Evolutionary conservation across 2,888 invertebrate species (phyloP).

Genomic region (Lydus trimaculatus): DNA sequence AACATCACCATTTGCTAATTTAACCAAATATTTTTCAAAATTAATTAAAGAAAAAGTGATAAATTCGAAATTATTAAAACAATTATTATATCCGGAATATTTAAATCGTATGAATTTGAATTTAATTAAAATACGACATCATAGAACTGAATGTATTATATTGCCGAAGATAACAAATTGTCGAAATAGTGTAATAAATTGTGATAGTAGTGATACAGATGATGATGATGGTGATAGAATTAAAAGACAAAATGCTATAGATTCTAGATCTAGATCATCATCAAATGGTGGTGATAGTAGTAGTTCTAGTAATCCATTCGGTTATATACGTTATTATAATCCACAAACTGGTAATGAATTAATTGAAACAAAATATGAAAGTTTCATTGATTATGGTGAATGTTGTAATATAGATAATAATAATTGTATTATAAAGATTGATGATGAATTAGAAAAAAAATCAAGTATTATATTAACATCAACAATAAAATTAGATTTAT

Average conservation of each 20-base stretch:
- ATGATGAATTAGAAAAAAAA: conserved; percentile 40
- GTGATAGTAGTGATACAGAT: conserved; percentile 61
- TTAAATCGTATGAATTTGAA: conserved; percentile 64
- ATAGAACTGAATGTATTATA: conserved; percentile 61
- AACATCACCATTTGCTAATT: conserved; percentile 78
- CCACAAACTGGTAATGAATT: conserved; percentile 59
- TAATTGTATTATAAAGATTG: conserved; percentile 26
- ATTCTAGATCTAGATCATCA: conserved; percentile 30
- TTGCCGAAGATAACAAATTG: conserved; percentile 49
- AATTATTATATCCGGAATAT: conserved; percentile 73
- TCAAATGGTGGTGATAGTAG: conserved; percentile 60
- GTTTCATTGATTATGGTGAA: conserved; percentile 63
- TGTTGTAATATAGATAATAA: background rate
- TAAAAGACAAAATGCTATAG: conserved; percentile 66
- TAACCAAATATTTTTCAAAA: conserved; percentile 78
- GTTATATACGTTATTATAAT: conserved; percentile 73
- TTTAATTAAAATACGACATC: conserved; percentile 64
- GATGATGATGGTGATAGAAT: conserved; percentile 59
- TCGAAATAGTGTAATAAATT: conserved; percentile 54
- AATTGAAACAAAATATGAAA: conserved; percentile 60
- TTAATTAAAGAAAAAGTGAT: conserved; percentile 77
- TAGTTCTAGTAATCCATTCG: conserved; percentile 69
- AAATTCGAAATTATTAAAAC: conserved; percentile 74
- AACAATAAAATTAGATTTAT: conserved; percentile 60
- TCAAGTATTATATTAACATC: conserved; percentile 61